These are phyloP conservation scores for Oedothorax gibbosus DNA, from an alignment of 1,140 invertebrate species.

Conservation along the genomic window DNA sequence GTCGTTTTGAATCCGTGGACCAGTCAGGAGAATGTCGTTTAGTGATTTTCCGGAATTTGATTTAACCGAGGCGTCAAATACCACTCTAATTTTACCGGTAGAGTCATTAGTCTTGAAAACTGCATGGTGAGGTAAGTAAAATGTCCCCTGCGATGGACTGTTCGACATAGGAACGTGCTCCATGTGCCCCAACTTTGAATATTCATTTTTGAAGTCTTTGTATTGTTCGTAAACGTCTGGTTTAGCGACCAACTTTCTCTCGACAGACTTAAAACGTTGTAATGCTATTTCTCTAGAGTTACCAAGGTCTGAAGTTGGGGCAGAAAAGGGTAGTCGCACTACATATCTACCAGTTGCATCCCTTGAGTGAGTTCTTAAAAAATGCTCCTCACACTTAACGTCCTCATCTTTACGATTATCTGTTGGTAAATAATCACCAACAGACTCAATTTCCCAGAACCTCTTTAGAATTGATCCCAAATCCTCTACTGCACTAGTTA, in stretches of 20 bases:
- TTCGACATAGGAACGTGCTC: no score
- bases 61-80: no score
- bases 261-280: neutral
- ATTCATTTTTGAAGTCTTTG: neutral
- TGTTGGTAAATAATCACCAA: neutral
- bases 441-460: neutral
- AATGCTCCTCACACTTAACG: neutral
- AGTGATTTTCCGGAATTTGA: no score
- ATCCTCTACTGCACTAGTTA: neutral
- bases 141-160: no score
- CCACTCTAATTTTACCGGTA: no score
- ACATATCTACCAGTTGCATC: neutral
- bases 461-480: neutral
- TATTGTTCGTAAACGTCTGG: neutral
- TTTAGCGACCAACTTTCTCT: neutral
- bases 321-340: neutral
- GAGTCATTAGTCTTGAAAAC: no score
- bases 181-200: neutral
- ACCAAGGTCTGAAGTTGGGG: neutral
- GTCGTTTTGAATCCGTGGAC: no score
- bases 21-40: no score
- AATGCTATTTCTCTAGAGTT: neutral
- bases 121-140: no score
- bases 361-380: neutral
- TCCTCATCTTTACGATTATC: neutral